Base-by-base conservation (phyloP, 2,113 vertebrate species). In the Cryptotis parvus region DNA sequence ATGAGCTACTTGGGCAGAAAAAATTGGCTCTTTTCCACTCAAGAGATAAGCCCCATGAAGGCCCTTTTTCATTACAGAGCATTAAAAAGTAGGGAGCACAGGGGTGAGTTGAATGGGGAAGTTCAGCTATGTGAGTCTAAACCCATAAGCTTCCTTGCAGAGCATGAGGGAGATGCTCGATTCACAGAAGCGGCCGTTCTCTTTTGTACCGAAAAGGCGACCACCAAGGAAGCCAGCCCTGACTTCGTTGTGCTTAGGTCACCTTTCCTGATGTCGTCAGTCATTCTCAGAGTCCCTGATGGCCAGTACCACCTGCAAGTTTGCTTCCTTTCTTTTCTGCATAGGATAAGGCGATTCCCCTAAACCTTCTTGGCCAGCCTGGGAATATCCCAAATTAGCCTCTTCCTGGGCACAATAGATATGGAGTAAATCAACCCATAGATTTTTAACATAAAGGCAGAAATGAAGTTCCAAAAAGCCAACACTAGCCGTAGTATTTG, bases 1-100 rank as follows among this genome's bases (percentile, higher is more conserved):
- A 78, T 69, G 74, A 96, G 89, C 89, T 95, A 39, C 39, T 94
- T 93, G 90, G 91, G 66, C 26, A 96, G 74, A 96, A 95, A n/a
- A 94, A 91, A 91, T 20, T 4, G 75, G 24, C 61, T 88, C 27
- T 92, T 97, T 35, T 81, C 22, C 35, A 88, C 39, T 68, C 94
- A 78, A 35, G 2, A 95, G 91, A 14, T 58, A 95, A 95, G 81
- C 74, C 86, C 49, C 85, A 5, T 77, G 69, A 93, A 86, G 81
- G 65, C 43, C 26, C 6, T 75, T 63, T 93, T 97, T 83, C n/a
- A 84, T 95, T 95, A 81, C 3, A 55, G 49, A 81, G 43, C 55
- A 76, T 95, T 92, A 76, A 66, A 37, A 96, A 95, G 27, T 72
- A 37, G 80, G 55, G 69, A 87, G 20, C 7, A 12, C 86, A 33